Conservation (phyloP, 1,140 invertebrate genomes). For the Sipha flava region DNA sequence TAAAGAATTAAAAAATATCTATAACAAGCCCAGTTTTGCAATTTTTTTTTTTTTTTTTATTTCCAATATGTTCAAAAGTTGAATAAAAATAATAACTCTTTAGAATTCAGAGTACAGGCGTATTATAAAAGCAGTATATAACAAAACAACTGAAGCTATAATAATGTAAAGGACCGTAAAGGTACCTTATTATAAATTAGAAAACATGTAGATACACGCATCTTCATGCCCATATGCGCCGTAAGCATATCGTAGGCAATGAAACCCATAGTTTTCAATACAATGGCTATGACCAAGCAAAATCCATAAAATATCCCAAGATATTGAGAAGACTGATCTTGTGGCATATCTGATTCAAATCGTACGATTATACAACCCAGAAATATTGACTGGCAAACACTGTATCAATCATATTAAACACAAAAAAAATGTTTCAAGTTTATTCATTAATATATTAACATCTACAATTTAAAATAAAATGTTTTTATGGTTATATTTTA, state of each 20-base stretch:
- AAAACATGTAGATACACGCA: conserved; percentile 65
- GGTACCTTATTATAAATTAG: conserved; percentile 74
- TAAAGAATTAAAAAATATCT: too few species aligned
- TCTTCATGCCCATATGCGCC: conserved; percentile 67
- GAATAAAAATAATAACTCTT: too few species aligned
- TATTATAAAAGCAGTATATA: too few species aligned
- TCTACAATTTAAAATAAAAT: not conserved
- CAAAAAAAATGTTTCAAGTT: conserved; percentile 14
- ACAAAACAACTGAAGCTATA: too few species aligned
- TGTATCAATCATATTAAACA: conserved; percentile 4
- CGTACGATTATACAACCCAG: conserved; percentile 44
- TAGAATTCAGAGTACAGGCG: too few species aligned
- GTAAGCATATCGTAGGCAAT: conserved; percentile 72
- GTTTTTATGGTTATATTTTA: not conserved
- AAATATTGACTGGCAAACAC: conserved; percentile 39
- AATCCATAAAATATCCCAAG: conserved; percentile 59
- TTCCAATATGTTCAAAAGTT: too few species aligned
- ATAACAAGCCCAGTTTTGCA: too few species aligned
- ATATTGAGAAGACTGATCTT: conserved; percentile 45
- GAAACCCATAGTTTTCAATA: conserved; percentile 59
- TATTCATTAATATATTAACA: not conserved
- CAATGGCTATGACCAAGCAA: conserved; percentile 58
- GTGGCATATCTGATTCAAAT: conserved; percentile 36
- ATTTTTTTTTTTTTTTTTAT: too few species aligned
- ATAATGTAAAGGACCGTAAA: not conserved